Evolutionary conservation across 2,113 vertebrate genomes (phyloP).

Genomic region (Columba janthina): DNA sequence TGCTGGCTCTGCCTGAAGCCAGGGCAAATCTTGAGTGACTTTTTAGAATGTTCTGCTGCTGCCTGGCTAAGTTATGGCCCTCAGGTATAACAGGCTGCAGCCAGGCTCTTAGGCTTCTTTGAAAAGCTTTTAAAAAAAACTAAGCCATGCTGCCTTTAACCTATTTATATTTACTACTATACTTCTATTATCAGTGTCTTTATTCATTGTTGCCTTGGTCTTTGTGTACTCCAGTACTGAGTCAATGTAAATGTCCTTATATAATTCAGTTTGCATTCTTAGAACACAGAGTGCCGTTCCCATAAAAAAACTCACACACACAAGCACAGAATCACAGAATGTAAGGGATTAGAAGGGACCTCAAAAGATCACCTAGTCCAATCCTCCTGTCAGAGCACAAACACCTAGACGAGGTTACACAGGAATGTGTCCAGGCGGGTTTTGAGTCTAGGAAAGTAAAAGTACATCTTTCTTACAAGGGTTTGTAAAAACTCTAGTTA

Average conservation of each 20-base stretch:
- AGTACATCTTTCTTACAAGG: fast-evolving
- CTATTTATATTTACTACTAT: background rate
- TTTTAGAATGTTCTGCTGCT: background rate
- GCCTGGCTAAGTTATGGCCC: background rate
- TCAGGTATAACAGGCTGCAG: background rate
- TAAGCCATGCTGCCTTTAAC: background rate
- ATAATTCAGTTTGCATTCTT: background rate
- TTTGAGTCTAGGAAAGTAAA: background rate
- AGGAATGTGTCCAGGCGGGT: too few relatives aligned
- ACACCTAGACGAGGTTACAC: too few relatives aligned
- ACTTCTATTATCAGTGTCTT: background rate
- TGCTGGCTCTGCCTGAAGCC: background rate
- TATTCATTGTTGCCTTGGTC: background rate
- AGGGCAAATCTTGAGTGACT: background rate
- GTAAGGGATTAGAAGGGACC: too few relatives aligned
- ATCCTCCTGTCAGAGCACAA: too few relatives aligned
- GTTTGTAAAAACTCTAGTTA: background rate
- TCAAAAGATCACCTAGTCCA: too few relatives aligned
- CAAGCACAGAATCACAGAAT: too few relatives aligned
- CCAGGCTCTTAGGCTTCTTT: background rate
- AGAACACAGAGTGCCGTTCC: background rate
- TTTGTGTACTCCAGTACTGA: background rate
- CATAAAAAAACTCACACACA: background rate
- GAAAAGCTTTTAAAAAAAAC: background rate
- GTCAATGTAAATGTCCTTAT: background rate